Evolutionary conservation across 2,113 vertebrate species (phyloP), one percentile per base, ranked within the genome.

Genomic region (Lates calcarifer): DNA sequence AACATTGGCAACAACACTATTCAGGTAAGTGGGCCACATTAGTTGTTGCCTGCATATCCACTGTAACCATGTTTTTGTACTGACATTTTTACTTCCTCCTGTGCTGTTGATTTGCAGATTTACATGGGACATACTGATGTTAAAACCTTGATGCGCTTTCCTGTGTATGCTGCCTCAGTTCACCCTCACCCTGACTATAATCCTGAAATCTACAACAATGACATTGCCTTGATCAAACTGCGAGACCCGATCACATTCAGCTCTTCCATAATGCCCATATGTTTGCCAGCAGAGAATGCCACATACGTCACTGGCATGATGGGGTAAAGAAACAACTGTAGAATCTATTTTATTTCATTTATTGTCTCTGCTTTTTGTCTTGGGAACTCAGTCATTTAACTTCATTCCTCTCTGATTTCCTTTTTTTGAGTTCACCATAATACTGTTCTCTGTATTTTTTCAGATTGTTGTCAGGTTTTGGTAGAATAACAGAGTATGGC

Each of bases 181-280:
- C 86, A 91, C 22, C 12, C 88, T 60, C 92, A 94, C 68, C 89
- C 91, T 45, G 47, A 13, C 3, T 94, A 91, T 76, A 71, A 86
- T 73, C 0, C 0, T 15, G 1, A 2, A 92, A n/a, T n/a, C 62
- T 90, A 0, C 56, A 63, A 94, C 86, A 79, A 95, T 71, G 93
- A 95, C 79, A 92, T 95, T 13, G 93, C 92, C 0, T 49, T 95
- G 82, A 87, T 95, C 75, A 91, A 90, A 77, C 71, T 94, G 18
- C 0, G 29, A 0, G 24, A 37, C 1, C 20, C 82, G 0, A 17
- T 95, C 66, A 93, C 90, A 2, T 94, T 94, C 66, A 0, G 33
- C 6, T 22, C 75, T 41, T 29, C 77, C 14, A 3, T 94, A 5
- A 56, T 94, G 94, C 93, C 94, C 6, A 31, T 94, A 15, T 94